Percentiles rank a stretch among this genome's conserved stretches.
These are phyloP conservation scores for Todiramphus saurophagus DNA, from an alignment of 2,113 vertebrate species.

Conservation along the genomic window DNA sequence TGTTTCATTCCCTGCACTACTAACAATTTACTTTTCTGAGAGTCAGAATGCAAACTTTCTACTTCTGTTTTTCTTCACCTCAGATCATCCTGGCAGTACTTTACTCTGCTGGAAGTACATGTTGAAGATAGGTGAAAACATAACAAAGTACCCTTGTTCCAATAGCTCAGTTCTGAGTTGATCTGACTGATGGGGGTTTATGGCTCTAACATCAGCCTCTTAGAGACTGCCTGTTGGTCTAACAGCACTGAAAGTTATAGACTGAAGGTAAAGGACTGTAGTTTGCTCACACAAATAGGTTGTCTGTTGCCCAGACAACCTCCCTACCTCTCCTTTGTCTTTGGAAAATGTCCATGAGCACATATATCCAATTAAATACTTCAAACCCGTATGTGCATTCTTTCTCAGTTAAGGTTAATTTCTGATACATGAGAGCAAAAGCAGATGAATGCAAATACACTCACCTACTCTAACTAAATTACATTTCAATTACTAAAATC, in stretches of 20 bases:
- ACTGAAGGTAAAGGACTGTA: not conserved
- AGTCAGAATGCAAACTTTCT: slow-evolving; percentile 36
- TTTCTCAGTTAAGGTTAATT: not conserved
- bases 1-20: not conserved
- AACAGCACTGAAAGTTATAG: not conserved
- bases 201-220: not conserved
- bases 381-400: not conserved
- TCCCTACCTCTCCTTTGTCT: not conserved
- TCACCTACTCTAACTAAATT: not conserved
- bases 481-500: slow-evolving; percentile 10
- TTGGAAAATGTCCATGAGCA: not conserved
- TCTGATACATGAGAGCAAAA: not conserved
- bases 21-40: slow-evolving; percentile 42
- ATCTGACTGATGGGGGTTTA: not conserved
- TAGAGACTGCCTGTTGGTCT: not conserved
- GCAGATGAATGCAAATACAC: not conserved
- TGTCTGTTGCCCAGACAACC: not conserved
- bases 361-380: not conserved
- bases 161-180: not conserved
- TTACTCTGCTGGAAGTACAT: slow-evolving; percentile 8
- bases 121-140: slow-evolving; percentile 12
- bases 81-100: not conserved
- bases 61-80: slow-evolving; percentile 29
- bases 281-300: not conserved
- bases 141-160: not conserved